phyloP scores from a whole-genome alignment of 2,888 invertebrate genomes.

The Cordylochernes scorpioides region DNA sequence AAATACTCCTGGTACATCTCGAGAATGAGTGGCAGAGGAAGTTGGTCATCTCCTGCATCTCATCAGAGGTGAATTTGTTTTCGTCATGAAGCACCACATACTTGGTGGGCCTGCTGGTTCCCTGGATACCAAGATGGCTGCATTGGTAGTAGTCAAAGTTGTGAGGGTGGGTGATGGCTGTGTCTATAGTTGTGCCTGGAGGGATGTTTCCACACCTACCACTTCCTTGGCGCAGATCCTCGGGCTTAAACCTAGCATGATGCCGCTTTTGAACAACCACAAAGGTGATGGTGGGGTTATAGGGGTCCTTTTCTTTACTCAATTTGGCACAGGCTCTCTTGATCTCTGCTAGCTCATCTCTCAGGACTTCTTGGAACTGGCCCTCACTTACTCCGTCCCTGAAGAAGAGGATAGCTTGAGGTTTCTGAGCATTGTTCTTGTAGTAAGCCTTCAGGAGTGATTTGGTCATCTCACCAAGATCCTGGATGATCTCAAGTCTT shows the following conservation, averaged over 20 bases:
- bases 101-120: slow-evolving; percentile 11
- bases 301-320: slow-evolving; percentile 25
- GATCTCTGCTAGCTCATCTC: slow-evolving; percentile 27
- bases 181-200: slow-evolving; percentile 66
- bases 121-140: slow-evolving; percentile 30
- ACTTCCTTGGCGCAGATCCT: slow-evolving; percentile 7
- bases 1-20: slow-evolving; percentile 17
- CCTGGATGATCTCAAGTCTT: slow-evolving; percentile 20
- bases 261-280: slow-evolving; percentile 87
- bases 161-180: slow-evolving; percentile 51
- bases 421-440: slow-evolving; percentile 24
- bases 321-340: slow-evolving; percentile 35
- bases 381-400: slow-evolving; percentile 70
- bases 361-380: slow-evolving; percentile 36
- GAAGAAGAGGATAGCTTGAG: slow-evolving; percentile 36
- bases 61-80: slow-evolving; percentile 12
- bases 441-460: slow-evolving; percentile 36
- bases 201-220: slow-evolving; percentile 36
- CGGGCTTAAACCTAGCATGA: slow-evolving; percentile 39
- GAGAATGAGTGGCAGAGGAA: slow-evolving; percentile 17
- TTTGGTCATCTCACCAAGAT: slow-evolving; percentile 37
- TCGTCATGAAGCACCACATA: slow-evolving; percentile 14
- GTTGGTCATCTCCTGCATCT: slow-evolving; percentile 14
- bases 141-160: slow-evolving; percentile 71
- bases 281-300: slow-evolving; percentile 56